phyloP scores from a whole-genome alignment of 2,888 invertebrate genomes.

The Meteorus colon region DNA sequence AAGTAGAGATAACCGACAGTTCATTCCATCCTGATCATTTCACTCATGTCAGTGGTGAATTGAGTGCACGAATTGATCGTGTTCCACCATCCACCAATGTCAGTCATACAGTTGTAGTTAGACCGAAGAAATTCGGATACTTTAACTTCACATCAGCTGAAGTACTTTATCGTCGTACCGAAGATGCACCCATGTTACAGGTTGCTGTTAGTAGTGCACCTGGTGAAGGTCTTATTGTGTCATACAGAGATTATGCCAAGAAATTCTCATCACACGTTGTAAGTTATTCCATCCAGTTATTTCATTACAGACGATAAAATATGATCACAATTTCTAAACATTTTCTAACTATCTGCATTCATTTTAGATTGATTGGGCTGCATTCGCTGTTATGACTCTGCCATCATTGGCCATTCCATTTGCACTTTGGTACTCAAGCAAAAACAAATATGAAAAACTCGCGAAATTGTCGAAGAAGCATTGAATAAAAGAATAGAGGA shows the following conservation, averaged over 20 bases:
- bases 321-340: background rate
- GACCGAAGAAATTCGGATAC: conserved; percentile 92
- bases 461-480: conserved; percentile 81
- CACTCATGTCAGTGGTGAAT: conserved; percentile 89
- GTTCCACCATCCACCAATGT: conserved; percentile 95
- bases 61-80: conserved; percentile 87
- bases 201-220: conserved; percentile 87
- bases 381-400: conserved; percentile 96
- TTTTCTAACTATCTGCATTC: conserved; percentile 21
- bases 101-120: conserved; percentile 92
- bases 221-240: conserved; percentile 95
- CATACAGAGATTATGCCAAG: conserved; percentile 94
- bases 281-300: conserved; percentile 61
- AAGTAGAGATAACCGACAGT: conserved; percentile 90
- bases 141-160: conserved; percentile 98
- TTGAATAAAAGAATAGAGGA: conserved; percentile 52
- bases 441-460: conserved; percentile 92
- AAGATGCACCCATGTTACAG: conserved; percentile 83
- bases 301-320: background rate
- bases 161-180: conserved; percentile 89
- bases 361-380: conserved; percentile 89
- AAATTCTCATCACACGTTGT: conserved; percentile 97
- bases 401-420: conserved; percentile 96
- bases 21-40: conserved; percentile 96
- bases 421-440: conserved; percentile 94